Evolutionary conservation across 2,888 invertebrate species (phyloP).

Genomic region (Dynastes tityus): DNA sequence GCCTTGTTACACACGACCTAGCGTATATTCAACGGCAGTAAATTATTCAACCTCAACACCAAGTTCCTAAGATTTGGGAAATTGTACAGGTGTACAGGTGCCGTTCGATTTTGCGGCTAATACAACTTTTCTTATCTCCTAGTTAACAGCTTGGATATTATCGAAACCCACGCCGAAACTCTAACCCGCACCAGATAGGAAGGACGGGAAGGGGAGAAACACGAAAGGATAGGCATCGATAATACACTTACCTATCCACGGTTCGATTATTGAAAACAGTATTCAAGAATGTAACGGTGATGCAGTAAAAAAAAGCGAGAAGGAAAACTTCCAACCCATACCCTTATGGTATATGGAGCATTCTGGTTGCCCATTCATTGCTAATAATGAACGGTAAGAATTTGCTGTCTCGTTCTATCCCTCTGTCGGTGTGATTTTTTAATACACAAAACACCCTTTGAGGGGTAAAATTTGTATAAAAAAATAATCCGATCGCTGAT

Average conservation of each 20-base stretch:
- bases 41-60: constrained; percentile 47
- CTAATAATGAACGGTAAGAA: constrained; percentile 58
- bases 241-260: constrained; percentile 24
- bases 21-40: constrained; percentile 31
- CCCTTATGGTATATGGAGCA: constrained; percentile 6
- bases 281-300: background rate
- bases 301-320: background rate
- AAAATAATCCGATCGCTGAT: constrained; percentile 68
- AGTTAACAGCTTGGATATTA: constrained; percentile 47
- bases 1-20: constrained; percentile 16
- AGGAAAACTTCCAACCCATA: constrained; percentile 37
- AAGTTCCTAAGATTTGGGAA: constrained; percentile 48
- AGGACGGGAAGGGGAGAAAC: constrained; percentile 2
- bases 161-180: constrained; percentile 38
- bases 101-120: constrained; percentile 45
- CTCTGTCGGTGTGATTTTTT: constrained; percentile 62
- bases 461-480: constrained; percentile 67
- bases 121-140: constrained; percentile 48
- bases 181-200: background rate
- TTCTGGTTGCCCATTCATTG: constrained; percentile 32
- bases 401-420: constrained; percentile 45
- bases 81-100: constrained; percentile 50
- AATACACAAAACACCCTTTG: constrained; percentile 68
- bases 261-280: constrained; percentile 37
- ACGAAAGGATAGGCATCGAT: constrained; percentile 18